Percentiles rank a stretch among this genome's conserved stretches.
Conservation (phyloP, 2,888 invertebrate genomes). For the Oxystoma pomonae region DNA sequence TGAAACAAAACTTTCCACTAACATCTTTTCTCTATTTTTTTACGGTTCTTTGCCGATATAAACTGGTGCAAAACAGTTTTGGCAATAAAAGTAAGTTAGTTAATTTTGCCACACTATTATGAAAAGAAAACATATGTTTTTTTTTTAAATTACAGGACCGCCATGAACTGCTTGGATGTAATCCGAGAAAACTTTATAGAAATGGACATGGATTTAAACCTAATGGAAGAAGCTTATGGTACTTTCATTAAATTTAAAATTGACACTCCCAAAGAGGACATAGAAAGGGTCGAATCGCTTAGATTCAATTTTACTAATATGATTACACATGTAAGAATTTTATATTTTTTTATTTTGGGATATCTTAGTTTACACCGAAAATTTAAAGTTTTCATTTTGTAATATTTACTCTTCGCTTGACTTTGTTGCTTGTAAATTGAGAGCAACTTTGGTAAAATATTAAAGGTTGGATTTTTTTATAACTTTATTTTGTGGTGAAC, state of each 20-base stretch:
- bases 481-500: too few species aligned
- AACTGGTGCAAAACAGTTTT: too few species aligned
- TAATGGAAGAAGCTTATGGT: slow-evolving; percentile 77
- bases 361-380: too few species aligned
- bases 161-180: slow-evolving; percentile 73
- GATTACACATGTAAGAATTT: slow-evolving; percentile 58
- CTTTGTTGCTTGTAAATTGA: too few species aligned
- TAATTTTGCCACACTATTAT: neutral
- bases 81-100: too few species aligned
- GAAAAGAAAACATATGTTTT: neutral
- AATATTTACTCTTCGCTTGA: neutral
- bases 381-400: neutral
- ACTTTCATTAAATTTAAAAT: slow-evolving; percentile 65
- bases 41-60: too few species aligned
- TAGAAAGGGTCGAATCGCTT: slow-evolving; percentile 72
- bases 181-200: slow-evolving; percentile 75
- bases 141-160: slow-evolving; percentile 50
- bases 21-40: too few species aligned
- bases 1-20: too few species aligned
- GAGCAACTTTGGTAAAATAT: too few species aligned
- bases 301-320: slow-evolving; percentile 75
- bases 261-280: slow-evolving; percentile 70
- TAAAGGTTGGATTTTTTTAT: too few species aligned
- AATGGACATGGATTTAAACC: slow-evolving; percentile 70
- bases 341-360: neutral